Evolutionary conservation across 2,797 vertebrate genomes (phyloP).

Genomic region (Pempheris klunzingeri): DNA sequence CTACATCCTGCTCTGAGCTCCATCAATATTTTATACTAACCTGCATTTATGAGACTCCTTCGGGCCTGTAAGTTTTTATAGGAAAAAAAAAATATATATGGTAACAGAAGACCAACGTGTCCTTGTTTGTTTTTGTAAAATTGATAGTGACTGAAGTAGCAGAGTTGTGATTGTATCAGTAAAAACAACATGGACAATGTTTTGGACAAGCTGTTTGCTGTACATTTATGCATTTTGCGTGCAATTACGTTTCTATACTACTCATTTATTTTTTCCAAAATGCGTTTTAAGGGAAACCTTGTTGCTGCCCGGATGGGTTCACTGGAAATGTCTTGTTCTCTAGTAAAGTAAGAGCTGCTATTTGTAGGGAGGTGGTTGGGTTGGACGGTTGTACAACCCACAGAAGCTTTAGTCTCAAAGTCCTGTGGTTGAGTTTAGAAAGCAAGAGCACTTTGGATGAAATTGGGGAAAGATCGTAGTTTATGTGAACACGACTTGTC

Average conservation of each 20-base stretch:
- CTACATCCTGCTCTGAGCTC: constrained; percentile 21
- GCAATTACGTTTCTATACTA: background rate
- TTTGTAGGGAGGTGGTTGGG: background rate
- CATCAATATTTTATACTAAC: constrained; percentile 35
- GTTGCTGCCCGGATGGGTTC: background rate
- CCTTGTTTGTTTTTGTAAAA: constrained; percentile 29
- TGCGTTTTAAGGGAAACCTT: background rate
- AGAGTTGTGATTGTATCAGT: constrained; percentile 6
- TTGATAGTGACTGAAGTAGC: background rate
- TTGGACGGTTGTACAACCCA: background rate
- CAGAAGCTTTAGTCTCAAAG: constrained; percentile 1
- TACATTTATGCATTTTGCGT: constrained; percentile 8
- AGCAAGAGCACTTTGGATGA: background rate
- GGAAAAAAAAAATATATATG: constrained; percentile 21
- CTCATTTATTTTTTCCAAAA: constrained; percentile 24
- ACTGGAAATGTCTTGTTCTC: background rate
- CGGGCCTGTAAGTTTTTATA: constrained; percentile 11
- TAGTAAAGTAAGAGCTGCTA: background rate
- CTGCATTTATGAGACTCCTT: constrained; percentile 16
- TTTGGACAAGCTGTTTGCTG: background rate
- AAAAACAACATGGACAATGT: background rate
- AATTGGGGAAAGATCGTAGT: background rate
- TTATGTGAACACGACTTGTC: background rate
- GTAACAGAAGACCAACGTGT: background rate
- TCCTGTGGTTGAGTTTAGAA: background rate